Conservation (phyloP, 2,888 invertebrate species). For the Parasteatoda lunata region DNA sequence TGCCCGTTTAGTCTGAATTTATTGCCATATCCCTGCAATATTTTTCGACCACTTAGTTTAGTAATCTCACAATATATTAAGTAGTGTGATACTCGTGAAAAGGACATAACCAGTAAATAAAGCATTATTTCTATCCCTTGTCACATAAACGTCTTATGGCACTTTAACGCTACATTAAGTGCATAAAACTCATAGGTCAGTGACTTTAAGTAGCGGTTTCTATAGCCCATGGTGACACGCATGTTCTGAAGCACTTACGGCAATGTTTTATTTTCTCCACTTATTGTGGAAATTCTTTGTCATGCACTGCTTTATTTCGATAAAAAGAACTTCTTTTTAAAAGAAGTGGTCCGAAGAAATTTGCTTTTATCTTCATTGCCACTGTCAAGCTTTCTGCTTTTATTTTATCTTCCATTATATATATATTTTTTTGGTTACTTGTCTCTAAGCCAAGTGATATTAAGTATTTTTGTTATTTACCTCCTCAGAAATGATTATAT, state of each 20-base stretch:
- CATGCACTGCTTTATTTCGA: constrained; percentile 51
- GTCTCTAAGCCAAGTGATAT: no score
- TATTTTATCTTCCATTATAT: background rate
- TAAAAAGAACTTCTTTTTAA: constrained; percentile 32
- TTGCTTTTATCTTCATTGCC: constrained; percentile 44
- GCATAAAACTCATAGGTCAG: constrained; percentile 51
- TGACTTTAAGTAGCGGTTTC: constrained; percentile 17
- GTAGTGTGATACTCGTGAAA: no score
- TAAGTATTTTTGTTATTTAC: no score
- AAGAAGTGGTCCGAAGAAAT: constrained; percentile 42
- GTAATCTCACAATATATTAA: no score
- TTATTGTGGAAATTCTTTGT: constrained; percentile 48
- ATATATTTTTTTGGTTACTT: background rate
- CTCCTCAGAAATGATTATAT: no score
- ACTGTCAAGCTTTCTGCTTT: constrained; percentile 25
- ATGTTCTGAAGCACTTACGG: constrained; percentile 18
- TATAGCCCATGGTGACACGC: constrained; percentile 10
- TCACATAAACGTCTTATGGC: constrained; percentile 18
- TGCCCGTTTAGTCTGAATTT: no score
- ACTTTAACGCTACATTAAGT: constrained; percentile 38
- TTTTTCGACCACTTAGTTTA: no score
- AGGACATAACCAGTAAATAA: no score
- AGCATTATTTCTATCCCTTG: background rate
- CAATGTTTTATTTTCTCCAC: constrained; percentile 16
- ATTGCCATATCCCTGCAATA: no score